Evolutionary conservation across 1,140 invertebrate genomes (phyloP).

Genomic region (Subanguina moxae): DNA sequence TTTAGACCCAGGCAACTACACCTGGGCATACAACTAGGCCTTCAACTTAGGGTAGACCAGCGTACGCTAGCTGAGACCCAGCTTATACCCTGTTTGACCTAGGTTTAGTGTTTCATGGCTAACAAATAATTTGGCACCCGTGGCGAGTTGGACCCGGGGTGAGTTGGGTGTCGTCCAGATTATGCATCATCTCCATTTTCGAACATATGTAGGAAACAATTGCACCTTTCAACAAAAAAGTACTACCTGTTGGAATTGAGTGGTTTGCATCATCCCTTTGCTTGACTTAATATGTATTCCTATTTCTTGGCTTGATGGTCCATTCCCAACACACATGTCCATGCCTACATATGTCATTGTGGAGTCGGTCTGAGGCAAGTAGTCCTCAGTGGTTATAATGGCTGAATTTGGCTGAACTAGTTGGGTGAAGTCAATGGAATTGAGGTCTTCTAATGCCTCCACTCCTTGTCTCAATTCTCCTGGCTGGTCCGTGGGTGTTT

Average conservation of each 20-base stretch:
- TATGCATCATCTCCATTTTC: too few relatives aligned
- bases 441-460: slow-evolving; percentile 26
- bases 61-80: too few relatives aligned
- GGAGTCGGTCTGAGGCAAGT: slow-evolving; percentile 10
- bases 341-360: background rate
- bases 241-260: background rate
- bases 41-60: too few relatives aligned
- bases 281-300: background rate
- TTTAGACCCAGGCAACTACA: too few relatives aligned
- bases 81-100: too few relatives aligned
- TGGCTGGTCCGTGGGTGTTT: slow-evolving; percentile 4
- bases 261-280: background rate
- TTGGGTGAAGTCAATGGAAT: slow-evolving; percentile 36
- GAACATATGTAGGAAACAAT: too few relatives aligned
- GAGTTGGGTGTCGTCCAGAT: too few relatives aligned
- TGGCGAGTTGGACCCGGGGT: too few relatives aligned
- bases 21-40: too few relatives aligned
- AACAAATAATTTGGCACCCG: too few relatives aligned
- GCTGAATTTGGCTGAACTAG: slow-evolving; percentile 23
- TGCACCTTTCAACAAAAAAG: background rate
- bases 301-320: background rate
- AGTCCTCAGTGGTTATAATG: slow-evolving; percentile 36
- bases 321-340: background rate
- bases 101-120: too few relatives aligned
- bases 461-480: slow-evolving; percentile 1